phyloP scores from a whole-genome alignment of 2,113 vertebrate genomes.

The Cebus imitator region DNA sequence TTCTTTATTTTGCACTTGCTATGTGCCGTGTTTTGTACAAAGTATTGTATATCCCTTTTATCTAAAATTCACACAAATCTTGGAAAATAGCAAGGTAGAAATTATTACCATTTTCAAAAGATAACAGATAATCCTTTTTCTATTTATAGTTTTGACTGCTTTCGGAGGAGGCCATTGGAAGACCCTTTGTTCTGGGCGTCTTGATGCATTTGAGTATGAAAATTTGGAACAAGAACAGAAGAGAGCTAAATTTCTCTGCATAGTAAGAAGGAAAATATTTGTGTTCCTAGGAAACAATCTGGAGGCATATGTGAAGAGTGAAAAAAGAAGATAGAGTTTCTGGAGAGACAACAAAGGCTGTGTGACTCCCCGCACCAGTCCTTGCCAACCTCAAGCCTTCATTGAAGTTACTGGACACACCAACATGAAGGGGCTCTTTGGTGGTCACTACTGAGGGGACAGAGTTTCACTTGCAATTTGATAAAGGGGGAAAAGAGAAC shows the following conservation, averaged over 20 bases:
- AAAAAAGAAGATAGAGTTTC: not conserved
- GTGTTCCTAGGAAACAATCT: not conserved
- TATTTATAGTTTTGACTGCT: not conserved
- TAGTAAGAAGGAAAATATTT: not conserved
- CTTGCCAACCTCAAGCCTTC: not conserved
- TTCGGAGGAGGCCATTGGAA: not conserved
- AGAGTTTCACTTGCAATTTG: not conserved
- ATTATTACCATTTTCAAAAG: not conserved
- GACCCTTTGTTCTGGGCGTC: not conserved
- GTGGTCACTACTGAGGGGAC: not conserved
- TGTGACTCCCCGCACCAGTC: too few species aligned
- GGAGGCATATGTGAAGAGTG: not conserved
- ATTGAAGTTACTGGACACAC: not conserved
- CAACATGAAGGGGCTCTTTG: not conserved
- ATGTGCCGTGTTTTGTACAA: not conserved
- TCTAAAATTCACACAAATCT: not conserved
- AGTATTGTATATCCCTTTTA: not conserved
- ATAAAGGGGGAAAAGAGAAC: not conserved
- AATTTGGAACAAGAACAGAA: not conserved
- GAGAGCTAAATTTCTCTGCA: not conserved
- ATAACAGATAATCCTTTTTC: not conserved
- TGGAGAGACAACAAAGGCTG: not conserved
- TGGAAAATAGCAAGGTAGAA: not conserved
- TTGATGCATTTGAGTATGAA: not conserved
- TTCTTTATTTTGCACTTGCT: not conserved